Conservation (phyloP, 2,888 invertebrate species). For the Elysia crispata region DNA sequence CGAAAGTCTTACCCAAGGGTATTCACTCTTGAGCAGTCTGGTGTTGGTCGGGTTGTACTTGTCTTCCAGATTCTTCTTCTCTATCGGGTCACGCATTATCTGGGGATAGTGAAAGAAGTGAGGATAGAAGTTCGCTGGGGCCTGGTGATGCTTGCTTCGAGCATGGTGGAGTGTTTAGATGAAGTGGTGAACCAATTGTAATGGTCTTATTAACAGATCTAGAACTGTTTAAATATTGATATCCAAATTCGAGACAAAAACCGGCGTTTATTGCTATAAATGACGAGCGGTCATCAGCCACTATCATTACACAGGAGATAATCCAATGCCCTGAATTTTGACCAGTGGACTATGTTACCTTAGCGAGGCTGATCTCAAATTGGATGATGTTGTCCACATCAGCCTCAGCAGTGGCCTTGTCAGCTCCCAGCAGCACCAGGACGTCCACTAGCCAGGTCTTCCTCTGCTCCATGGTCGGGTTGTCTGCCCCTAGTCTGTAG, state of each 20-base stretch:
- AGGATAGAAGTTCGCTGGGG: not conserved
- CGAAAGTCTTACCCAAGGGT: constrained; percentile 32
- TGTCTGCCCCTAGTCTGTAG: constrained; percentile 10
- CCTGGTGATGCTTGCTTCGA: not conserved
- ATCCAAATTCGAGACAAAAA: too few species aligned
- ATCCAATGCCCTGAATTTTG: too few species aligned
- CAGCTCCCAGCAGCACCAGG: constrained; percentile 82
- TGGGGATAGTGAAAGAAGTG: not conserved
- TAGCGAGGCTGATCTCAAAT: constrained; percentile 88
- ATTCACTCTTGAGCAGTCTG: not conserved
- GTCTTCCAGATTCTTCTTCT: not conserved
- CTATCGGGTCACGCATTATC: constrained; percentile 31
- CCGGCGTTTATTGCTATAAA: too few species aligned
- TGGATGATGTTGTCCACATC: constrained; percentile 86
- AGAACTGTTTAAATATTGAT: too few species aligned
- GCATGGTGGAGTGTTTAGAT: too few species aligned
- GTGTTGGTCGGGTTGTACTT: constrained; percentile 21
- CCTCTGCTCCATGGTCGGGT: not conserved
- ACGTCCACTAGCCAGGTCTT: constrained; percentile 26
- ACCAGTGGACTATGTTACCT: too few species aligned
- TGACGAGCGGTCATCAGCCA: too few species aligned
- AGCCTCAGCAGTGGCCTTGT: constrained; percentile 82
- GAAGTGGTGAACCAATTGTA: too few species aligned
- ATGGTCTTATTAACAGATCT: too few species aligned
- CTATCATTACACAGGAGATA: too few species aligned